Evolutionary conservation across 2,113 vertebrate genomes (phyloP).

Genomic region (Colinus virginianus): DNA sequence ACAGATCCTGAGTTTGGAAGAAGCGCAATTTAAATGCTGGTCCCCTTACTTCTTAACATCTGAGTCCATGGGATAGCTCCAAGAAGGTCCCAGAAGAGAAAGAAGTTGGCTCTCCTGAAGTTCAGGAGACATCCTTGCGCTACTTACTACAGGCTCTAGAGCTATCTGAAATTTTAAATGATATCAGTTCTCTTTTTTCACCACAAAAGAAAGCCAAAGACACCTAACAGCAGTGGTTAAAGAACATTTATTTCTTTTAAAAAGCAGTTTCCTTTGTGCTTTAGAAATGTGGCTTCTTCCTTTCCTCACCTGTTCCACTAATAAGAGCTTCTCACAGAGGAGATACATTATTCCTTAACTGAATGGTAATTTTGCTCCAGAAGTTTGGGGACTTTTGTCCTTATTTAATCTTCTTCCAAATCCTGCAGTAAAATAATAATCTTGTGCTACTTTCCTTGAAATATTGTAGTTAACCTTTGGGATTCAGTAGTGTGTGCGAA

Average conservation of each 20-base stretch:
- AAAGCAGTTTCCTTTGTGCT: neutral
- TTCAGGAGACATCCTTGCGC: neutral
- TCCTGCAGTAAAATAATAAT: neutral
- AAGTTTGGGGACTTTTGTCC: neutral
- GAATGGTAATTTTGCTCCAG: neutral
- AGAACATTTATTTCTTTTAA: neutral
- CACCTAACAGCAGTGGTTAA: neutral
- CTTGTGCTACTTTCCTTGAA: constrained; percentile 2
- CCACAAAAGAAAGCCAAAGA: neutral
- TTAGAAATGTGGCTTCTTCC: neutral
- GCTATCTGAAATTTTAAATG: neutral
- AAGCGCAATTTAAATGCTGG: too few species aligned
- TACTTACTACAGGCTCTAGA: neutral
- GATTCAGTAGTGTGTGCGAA: constrained; percentile 42
- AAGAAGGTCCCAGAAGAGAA: too few species aligned
- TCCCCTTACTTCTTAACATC: too few species aligned
- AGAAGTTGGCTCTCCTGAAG: too few species aligned
- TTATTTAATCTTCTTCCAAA: constrained; percentile 12
- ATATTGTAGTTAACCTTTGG: constrained; percentile 43
- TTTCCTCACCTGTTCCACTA: neutral
- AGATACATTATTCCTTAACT: neutral
- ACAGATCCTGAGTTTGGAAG: too few species aligned
- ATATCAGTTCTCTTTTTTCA: neutral
- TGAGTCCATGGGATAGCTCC: too few species aligned
- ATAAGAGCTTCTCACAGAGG: neutral